phyloP scores from a whole-genome alignment of 2,797 vertebrate species.

The Gadopsis marmoratus region DNA sequence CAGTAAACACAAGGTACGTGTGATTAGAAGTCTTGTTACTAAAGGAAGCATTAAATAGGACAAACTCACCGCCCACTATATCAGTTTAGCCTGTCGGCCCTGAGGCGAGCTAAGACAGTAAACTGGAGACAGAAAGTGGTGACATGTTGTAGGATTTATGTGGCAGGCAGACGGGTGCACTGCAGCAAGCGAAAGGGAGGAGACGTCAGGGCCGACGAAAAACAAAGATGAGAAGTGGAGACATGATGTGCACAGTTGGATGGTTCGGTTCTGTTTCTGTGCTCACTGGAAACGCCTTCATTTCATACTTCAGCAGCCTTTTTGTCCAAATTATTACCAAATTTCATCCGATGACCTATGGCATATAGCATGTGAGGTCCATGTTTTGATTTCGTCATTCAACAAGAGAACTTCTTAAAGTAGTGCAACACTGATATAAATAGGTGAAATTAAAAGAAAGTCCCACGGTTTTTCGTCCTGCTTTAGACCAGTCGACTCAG shows the following conservation, averaged over 20 bases:
- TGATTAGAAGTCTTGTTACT: constrained; percentile 38
- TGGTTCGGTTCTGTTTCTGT: background rate
- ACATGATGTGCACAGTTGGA: background rate
- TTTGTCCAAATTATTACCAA: background rate
- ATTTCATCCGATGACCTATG: background rate
- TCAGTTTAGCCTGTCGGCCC: constrained; percentile 48
- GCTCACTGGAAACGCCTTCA: background rate
- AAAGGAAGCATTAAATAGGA: constrained; percentile 46
- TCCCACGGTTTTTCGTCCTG: too few relatives aligned
- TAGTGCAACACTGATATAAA: background rate
- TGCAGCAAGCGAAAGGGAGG: constrained; percentile 35
- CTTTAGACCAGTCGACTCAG: background rate
- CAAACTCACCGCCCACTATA: constrained; percentile 42
- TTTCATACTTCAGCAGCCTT: background rate
- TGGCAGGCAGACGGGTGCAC: constrained; percentile 27
- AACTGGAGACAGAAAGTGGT: constrained; percentile 57
- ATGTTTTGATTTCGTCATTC: background rate
- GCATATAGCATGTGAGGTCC: background rate
- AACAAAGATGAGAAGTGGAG: constrained; percentile 20
- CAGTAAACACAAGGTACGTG: constrained; percentile 8
- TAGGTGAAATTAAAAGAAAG: background rate
- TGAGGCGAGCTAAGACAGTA: constrained; percentile 45
- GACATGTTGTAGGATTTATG: constrained; percentile 59
- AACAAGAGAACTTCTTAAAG: background rate
- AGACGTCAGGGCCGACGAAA: constrained; percentile 31